A percentile compares a stretch with the other conserved stretches of the same genome.
phyloP scores from a whole-genome alignment of 2,113 vertebrate species.

The Microtus pennsylvanicus region DNA sequence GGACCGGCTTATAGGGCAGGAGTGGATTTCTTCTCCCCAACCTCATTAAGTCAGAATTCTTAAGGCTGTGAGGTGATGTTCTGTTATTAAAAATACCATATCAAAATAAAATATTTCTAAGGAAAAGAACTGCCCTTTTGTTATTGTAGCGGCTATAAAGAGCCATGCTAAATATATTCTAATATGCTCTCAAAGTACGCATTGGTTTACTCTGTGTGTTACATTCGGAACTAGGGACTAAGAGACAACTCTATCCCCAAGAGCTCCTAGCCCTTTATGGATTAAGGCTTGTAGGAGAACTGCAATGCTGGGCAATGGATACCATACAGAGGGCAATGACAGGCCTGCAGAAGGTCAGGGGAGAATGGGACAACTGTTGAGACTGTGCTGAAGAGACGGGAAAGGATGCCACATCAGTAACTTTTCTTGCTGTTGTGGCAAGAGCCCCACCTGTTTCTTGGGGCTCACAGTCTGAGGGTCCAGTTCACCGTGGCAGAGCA shows the following conservation, averaged over 20 bases:
- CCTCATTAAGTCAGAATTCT: neutral
- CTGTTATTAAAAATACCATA: neutral
- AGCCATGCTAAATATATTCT: neutral
- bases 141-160: neutral
- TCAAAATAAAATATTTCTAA: neutral
- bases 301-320: neutral
- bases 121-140: neutral
- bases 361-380: neutral
- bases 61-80: neutral
- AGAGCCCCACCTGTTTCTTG: neutral
- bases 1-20: neutral
- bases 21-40: neutral
- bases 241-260: neutral
- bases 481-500: too few species aligned
- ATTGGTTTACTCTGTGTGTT: neutral
- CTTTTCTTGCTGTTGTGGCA: neutral
- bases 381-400: neutral
- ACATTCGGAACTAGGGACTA: neutral
- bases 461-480: neutral
- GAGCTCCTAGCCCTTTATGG: neutral
- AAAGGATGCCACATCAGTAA: neutral
- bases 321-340: neutral
- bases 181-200: neutral
- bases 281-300: neutral
- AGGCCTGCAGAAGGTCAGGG: neutral